Evolutionary conservation across 1,140 invertebrate genomes (phyloP), one percentile per base, ranked within the genome.

Genomic region (Dicyema japonicum): DNA sequence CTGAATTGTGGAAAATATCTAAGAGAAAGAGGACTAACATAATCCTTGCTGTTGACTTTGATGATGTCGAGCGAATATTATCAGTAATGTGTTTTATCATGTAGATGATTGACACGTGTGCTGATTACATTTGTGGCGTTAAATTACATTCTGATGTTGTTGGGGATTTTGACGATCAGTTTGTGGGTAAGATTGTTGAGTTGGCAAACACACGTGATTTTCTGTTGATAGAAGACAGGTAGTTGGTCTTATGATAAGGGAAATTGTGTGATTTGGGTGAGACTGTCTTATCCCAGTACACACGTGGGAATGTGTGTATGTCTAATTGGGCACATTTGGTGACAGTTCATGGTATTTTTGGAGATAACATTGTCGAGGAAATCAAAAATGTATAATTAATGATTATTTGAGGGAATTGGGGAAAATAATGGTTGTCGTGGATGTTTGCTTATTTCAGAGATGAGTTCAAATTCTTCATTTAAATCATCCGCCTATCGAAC

Each of bases 201-300:
- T 5, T 27, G 5, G n/a, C 26, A 4, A 27, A 27, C 11, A 17
- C 4, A 5, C 47, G 72, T 37, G 64, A 76, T 30, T 92, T 94
- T 45, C 36, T 92, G 3, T 55, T 94, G 12, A 66, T 92, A 60
- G 85, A 92, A 56, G 82, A 94, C 42, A 64, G 61, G 61, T 63
- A 39, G 33, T 23, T 11, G 9, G 11, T 23, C 22, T 4, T n/a
- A n/a, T n/a, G n/a, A n/a, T n/a, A n/a, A n/a, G n/a, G n/a, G n/a
- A n/a, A n/a, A n/a, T 85, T 76, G 56, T 71, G 66, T 18, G 82
- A 94, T 53, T 90, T 92, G 48, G 82, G 78, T 1, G 67, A 75
- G 41, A 88, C 74, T 5, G 74, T 80, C 0, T 53, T 61, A 3
- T 43, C 66, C 24, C 80, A 92, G 43, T 74, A 68, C 40, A 51